Base-by-base conservation (phyloP, 2,113 vertebrate species). In the Xerus inauris region DNA sequence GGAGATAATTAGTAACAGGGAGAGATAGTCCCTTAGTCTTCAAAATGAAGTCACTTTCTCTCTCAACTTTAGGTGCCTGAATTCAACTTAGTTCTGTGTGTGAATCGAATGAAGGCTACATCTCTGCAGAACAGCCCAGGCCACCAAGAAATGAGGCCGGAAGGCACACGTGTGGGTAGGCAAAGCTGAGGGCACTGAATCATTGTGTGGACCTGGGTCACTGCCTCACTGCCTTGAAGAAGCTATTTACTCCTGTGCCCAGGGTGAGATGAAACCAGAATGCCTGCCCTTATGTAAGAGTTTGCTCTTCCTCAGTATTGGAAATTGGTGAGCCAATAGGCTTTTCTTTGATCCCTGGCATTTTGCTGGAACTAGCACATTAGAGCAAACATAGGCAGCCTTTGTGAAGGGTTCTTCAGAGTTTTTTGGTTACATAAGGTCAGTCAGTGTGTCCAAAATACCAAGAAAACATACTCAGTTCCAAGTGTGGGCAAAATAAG, bases 21-120 rank as follows among this genome's bases (percentile, higher is more conserved):
- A 91, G 22, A 59, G n/a, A 35, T 94, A 65, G 87, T 87, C 30
- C 45, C 47, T 96, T 69, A n/a, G 4, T 90, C n/a, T 75, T 92
- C 10, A 72, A 81, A 51, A 75, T 49, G 49, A 93, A 91, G 51
- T 26, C 8, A 14, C 72, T 64, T 87, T 59, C 65, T 73, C 49
- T 76, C 42, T 59, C 92, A 77, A 72, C 17, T 22, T 35, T 67
- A 67, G 32, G 57, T 65, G 13, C 62, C 42, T 65, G 54, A 6
- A 47, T 71, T 88, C 65, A 45, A 73, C 28, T 51, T 14, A 67
- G 38, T 22, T 76, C n/a, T 75, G 20, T 47, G 14, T 81, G 51
- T 65, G 79, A 84, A 88, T 77, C 51, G 72, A 76, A 79, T 76
- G 59, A 84, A 80, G 24, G 0, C 19, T 54, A 5, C 0, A 12